A percentile compares a stretch with the other conserved stretches of the same genome.
phyloP scores from a whole-genome alignment of 1,140 invertebrate genomes.

The Saccostrea echinata region DNA sequence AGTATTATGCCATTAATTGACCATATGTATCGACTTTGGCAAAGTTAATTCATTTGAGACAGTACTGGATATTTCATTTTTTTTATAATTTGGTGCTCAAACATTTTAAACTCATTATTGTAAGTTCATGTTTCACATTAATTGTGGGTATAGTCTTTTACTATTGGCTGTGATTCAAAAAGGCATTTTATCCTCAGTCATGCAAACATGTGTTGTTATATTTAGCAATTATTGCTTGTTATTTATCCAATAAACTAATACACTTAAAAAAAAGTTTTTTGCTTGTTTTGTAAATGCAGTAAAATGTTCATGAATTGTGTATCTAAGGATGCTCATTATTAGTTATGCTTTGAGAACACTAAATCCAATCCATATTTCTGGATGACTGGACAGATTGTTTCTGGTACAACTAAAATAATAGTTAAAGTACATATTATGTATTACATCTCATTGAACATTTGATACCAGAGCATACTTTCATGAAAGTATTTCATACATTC shows the following conservation, averaged over 20 bases:
- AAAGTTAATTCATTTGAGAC: too few species aligned
- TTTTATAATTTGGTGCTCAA: not conserved
- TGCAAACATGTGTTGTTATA: conserved; percentile 5
- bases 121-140: not conserved
- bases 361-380: too few species aligned
- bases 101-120: not conserved
- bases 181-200: conserved; percentile 14
- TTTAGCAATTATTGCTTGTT: not conserved
- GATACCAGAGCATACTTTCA: too few species aligned
- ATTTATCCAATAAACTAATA: conserved; percentile 14
- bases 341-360: not conserved
- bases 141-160: not conserved
- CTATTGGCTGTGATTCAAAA: not conserved
- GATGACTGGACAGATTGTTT: too few species aligned
- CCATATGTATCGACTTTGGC: too few species aligned
- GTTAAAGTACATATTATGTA: too few species aligned
- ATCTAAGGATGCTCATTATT: not conserved
- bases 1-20: too few species aligned
- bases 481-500: too few species aligned
- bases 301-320: not conserved
- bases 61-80: not conserved
- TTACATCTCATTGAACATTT: too few species aligned
- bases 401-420: too few species aligned
- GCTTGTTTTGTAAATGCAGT: not conserved
- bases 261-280: not conserved